Evolutionary conservation across 2,113 vertebrate genomes (phyloP).

Genomic region (Pseudorhombus dupliciocellatus): DNA sequence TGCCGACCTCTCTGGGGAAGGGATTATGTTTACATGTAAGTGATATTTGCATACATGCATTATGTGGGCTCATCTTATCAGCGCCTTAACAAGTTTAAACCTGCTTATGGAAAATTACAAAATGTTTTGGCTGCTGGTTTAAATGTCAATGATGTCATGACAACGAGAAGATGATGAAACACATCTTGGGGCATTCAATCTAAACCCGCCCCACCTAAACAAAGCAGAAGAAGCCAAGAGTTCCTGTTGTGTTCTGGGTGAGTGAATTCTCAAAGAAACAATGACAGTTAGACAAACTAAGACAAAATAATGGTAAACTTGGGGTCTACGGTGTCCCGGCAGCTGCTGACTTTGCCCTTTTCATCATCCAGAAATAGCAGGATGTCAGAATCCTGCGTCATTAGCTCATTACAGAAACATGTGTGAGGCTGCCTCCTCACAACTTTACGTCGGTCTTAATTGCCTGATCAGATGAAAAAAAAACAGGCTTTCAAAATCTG

Average conservation of each 20-base stretch:
- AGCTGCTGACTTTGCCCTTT: background rate
- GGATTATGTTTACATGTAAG: too few species aligned
- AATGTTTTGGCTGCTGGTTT: too few species aligned
- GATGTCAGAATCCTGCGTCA: background rate
- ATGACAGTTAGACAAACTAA: background rate
- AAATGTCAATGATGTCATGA: too few species aligned
- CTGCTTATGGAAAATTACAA: too few species aligned
- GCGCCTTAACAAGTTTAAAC: too few species aligned
- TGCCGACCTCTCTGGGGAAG: too few species aligned
- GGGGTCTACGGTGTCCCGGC: background rate
- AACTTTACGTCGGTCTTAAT: slow-evolving; percentile 1
- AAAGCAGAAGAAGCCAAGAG: background rate
- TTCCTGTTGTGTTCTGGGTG: background rate
- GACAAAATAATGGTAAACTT: background rate
- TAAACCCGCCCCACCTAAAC: too few species aligned
- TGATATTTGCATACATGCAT: too few species aligned
- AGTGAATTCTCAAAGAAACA: background rate
- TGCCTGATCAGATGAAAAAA: slow-evolving; percentile 14
- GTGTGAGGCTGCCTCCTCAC: background rate
- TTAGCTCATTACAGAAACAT: background rate
- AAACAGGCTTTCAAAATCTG: slow-evolving; percentile 14
- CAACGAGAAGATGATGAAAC: background rate
- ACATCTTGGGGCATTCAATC: too few species aligned
- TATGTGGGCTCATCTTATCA: too few species aligned
- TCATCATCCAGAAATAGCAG: background rate